phyloP scores from a whole-genome alignment of 2,113 vertebrate species.

The Synodontis membranacea region DNA sequence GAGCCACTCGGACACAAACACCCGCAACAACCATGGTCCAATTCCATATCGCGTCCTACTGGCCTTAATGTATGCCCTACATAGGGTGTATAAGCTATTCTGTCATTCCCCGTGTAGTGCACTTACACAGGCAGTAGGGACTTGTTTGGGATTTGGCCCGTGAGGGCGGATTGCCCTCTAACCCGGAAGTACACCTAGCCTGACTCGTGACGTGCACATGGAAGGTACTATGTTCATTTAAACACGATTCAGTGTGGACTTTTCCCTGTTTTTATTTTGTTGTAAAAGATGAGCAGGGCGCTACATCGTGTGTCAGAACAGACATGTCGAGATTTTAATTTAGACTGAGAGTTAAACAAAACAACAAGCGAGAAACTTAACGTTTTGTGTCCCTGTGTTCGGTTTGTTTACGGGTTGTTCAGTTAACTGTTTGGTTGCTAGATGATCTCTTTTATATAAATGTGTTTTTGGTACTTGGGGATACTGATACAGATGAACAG shows the following conservation, averaged over 20 bases:
- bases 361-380: no score
- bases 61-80: not conserved
- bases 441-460: not conserved
- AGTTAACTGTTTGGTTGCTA: not conserved
- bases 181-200: slow-evolving; percentile 31
- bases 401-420: not conserved
- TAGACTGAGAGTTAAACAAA: not conserved
- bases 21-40: not conserved
- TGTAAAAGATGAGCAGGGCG: not conserved
- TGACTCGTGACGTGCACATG: not conserved
- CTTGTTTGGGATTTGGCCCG: not conserved
- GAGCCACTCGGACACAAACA: not conserved
- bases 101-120: not conserved
- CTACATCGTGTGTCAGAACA: not conserved
- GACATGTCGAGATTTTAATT: not conserved
- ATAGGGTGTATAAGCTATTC: not conserved
- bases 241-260: not conserved
- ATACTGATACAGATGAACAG: not conserved
- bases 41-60: not conserved
- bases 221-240: not conserved
- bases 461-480: not conserved
- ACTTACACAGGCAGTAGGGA: not conserved
- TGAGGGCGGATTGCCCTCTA: not conserved
- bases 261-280: not conserved
- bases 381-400: not conserved